phyloP scores from a whole-genome alignment of 2,888 invertebrate genomes.

The Prosapia bicincta region DNA sequence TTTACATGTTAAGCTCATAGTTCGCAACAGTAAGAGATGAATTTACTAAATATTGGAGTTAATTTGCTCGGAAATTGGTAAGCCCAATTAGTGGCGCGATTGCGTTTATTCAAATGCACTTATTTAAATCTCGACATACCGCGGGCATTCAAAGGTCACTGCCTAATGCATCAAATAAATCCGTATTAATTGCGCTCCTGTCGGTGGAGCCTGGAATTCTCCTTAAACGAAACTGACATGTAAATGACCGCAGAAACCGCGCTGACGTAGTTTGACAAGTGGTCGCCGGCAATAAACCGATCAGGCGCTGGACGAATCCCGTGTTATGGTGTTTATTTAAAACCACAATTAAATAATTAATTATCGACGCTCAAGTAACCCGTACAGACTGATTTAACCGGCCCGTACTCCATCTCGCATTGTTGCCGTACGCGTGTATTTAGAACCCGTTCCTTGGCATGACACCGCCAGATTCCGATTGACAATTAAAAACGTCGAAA shows the following conservation, averaged over 20 bases:
- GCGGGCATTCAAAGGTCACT: not conserved
- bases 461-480: conserved; percentile 13
- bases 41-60: too few relatives aligned
- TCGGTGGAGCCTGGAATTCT: not conserved
- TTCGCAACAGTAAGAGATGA: too few relatives aligned
- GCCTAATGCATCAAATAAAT: not conserved
- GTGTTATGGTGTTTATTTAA: conserved; percentile 18
- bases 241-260: not conserved
- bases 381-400: not conserved
- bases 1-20: too few relatives aligned
- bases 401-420: not conserved
- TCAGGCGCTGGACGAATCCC: not conserved
- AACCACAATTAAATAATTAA: conserved; percentile 28
- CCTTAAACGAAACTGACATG: not conserved
- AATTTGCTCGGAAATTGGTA: too few relatives aligned
- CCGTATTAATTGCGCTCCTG: not conserved
- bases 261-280: not conserved
- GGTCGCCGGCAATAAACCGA: not conserved
- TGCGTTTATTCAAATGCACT: too few relatives aligned
- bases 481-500: conserved; percentile 21
- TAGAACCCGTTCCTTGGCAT: not conserved
- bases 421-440: not conserved
- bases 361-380: not conserved
- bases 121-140: too few relatives aligned
- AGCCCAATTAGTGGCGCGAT: too few relatives aligned